Conservation (phyloP, 2,888 invertebrate genomes). For the Dilophus febrilis region DNA sequence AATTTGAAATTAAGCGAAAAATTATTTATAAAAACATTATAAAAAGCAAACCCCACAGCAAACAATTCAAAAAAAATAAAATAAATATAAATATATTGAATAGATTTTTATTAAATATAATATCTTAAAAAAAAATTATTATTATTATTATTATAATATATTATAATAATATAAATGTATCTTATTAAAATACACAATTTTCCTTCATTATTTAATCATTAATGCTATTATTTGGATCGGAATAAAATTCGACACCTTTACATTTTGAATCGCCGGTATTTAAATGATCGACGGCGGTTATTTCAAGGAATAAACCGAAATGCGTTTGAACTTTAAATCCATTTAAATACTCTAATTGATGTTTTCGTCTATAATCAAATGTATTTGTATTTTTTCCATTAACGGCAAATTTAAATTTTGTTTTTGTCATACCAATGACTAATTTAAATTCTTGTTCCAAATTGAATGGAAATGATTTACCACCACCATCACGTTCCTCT, state of each 20-base stretch:
- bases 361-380: conserved; percentile 22
- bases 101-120: too few species aligned
- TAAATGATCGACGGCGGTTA: conserved; percentile 26
- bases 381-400: conserved; percentile 24
- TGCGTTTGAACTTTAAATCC: conserved; percentile 21
- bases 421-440: conserved; percentile 26
- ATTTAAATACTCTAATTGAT: conserved; percentile 22
- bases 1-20: too few species aligned
- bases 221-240: conserved; percentile 22
- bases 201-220: too few species aligned
- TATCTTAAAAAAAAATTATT: too few species aligned
- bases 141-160: too few species aligned
- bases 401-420: conserved; percentile 25
- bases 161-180: too few species aligned
- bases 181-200: too few species aligned
- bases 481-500: conserved; percentile 27
- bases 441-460: conserved; percentile 28
- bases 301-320: conserved; percentile 15
- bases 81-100: too few species aligned
- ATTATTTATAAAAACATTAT: too few species aligned
- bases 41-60: too few species aligned
- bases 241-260: conserved; percentile 24
- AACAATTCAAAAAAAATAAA: too few species aligned
- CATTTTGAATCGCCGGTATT: conserved; percentile 24
- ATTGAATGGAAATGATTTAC: conserved; percentile 26